Evolutionary conservation across 2,797 vertebrate species (phyloP), one percentile per base, ranked within the genome.

Genomic region (Leptatherina wallacei): DNA sequence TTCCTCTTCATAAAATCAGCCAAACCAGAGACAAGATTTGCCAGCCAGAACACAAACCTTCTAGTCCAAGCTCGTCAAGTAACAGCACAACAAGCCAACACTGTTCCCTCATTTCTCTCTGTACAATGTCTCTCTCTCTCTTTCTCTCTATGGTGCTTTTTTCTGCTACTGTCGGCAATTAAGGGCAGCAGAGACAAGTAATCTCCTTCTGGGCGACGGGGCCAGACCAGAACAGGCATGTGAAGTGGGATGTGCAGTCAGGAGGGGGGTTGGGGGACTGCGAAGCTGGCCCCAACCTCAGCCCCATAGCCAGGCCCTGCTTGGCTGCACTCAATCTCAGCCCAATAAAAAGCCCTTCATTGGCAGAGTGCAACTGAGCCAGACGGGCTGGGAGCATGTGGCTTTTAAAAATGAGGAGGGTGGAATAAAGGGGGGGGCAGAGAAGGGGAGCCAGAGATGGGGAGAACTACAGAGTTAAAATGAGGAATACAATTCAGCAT

Each of bases 301-400:
- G 88, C 70, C 68, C 75, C 58, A 66, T 55, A 80, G 87, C 87
- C 89, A 88, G 91, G 91, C 91, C 88, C 91, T 91, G 94, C 94
- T 94, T 94, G 94, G 93, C 94, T 95, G 94, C 93, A 94, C 93
- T 94, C 93, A 95, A 94, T 95, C 94, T 94, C 92, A 91, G 92
- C 92, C 93, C 93, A 95, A 95, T 95, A 95, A 95, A 93, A 94
- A 93, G 91, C 87, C 91, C 90, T 95, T 95, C 94, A 95, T 92
- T 95, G 94, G 94, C 93, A 91, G 86, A 85, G 93, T 91, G 89
- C 89, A 91, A 93, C 92, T 91, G 89, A 94, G 91, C 92, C 93
- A 93, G 89, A 92, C 91, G 81, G 89, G 90, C 90, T 90, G 91
- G 90, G 90, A 93, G 93, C 91, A 91, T 92, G 89, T 91, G 91